phyloP scores from a whole-genome alignment of 53 echinoderm and acorn worm species.

The Holothuria leucospilota region DNA sequence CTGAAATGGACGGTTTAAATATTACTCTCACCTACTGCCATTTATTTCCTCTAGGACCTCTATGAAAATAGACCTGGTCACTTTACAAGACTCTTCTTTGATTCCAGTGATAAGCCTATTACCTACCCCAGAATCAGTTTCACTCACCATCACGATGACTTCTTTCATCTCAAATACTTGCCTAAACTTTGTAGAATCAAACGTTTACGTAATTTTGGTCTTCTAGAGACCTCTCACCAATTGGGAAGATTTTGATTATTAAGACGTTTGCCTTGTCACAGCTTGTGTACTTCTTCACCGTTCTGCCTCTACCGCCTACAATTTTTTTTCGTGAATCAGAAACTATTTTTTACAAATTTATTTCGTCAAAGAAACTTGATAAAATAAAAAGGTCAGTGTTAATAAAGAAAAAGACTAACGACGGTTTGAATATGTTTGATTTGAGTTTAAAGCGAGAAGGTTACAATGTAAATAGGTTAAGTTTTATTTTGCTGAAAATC shows the following conservation, averaged over 20 bases:
- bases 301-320: not conserved
- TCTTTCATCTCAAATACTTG: no score
- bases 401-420: not conserved
- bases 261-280: not conserved
- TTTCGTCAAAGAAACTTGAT: not conserved
- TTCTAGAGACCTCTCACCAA: not conserved
- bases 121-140: no score
- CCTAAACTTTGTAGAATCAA: no score
- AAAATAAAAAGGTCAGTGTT: not conserved
- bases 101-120: no score
- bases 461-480: not conserved
- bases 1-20: no score
- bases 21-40: no score
- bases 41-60: no score
- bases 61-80: no score
- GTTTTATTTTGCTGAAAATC: not conserved
- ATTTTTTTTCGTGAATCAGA: not conserved
- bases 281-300: not conserved
- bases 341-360: not conserved
- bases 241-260: not conserved
- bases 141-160: no score
- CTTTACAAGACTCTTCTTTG: no score
- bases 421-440: not conserved
- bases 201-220: no score
- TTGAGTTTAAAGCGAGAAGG: not conserved